Conservation (phyloP, 2,888 invertebrate species). For the Pemphredon lugubris region DNA sequence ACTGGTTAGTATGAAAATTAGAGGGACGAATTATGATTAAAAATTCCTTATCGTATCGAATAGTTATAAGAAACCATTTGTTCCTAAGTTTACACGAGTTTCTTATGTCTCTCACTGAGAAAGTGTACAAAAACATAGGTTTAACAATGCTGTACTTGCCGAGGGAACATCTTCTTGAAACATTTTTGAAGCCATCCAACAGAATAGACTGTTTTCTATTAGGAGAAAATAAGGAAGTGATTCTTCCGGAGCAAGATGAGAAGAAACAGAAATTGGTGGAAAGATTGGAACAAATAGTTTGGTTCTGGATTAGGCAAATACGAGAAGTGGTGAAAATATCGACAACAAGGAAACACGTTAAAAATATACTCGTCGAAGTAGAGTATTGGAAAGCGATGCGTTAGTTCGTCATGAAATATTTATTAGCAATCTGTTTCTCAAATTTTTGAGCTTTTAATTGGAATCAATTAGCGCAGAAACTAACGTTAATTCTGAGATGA, state of each 20-base stretch:
- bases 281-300: conserved; percentile 72
- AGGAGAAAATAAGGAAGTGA: conserved; percentile 10
- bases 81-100: conserved; percentile 82
- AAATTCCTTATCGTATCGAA: conserved; percentile 34
- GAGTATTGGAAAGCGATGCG: conserved; percentile 80
- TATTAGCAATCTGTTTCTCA: background rate
- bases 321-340: conserved; percentile 80
- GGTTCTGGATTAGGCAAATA: conserved; percentile 83
- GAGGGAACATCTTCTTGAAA: conserved; percentile 82
- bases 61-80: conserved; percentile 80
- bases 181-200: background rate
- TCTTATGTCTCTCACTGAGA: conserved; percentile 82
- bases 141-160: conserved; percentile 84
- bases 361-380: conserved; percentile 76
- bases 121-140: conserved; percentile 82
- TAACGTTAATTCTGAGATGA: no score
- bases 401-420: conserved; percentile 62
- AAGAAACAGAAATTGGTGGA: conserved; percentile 57
- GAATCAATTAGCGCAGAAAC: no score
- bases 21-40: no score
- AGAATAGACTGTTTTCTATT: conserved; percentile 11
- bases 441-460: background rate
- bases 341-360: conserved; percentile 48
- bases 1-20: no score
- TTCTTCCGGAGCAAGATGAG: conserved; percentile 10